Evolutionary conservation across 2,888 invertebrate genomes (phyloP).

Genomic region (Furcula furcula): DNA sequence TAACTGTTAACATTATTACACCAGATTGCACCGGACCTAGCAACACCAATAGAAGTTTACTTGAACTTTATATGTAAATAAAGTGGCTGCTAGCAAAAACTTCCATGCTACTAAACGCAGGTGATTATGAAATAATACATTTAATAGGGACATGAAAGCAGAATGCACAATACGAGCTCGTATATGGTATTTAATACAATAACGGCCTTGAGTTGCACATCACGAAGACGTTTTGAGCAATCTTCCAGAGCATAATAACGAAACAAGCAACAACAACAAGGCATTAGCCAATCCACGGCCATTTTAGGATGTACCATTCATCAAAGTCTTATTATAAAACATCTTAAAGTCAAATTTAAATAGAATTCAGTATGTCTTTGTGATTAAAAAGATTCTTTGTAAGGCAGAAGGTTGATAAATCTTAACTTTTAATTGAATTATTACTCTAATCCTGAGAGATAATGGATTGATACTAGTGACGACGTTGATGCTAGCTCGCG

Average conservation of each 20-base stretch:
- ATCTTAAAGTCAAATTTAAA: constrained; percentile 41
- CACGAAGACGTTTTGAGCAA: constrained; percentile 47
- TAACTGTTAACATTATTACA: no score
- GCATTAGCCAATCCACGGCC: constrained; percentile 41
- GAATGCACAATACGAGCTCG: constrained; percentile 31
- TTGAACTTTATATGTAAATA: no score
- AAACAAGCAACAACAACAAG: constrained; percentile 36
- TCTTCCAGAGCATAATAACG: constrained; percentile 36
- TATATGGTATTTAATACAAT: constrained; percentile 60
- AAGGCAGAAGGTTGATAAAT: constrained; percentile 21
- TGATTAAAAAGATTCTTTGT: constrained; percentile 18
- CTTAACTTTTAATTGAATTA: constrained; percentile 14
- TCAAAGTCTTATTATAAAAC: constrained; percentile 45
- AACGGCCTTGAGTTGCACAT: constrained; percentile 50
- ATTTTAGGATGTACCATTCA: constrained; percentile 40
- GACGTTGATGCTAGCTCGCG: no score
- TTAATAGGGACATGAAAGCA: constrained; percentile 47
- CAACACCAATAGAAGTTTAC: no score
- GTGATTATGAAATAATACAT: constrained; percentile 16
- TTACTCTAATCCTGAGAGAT: constrained; percentile 2
- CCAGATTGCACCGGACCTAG: no score
- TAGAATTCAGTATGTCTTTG: constrained; percentile 27
- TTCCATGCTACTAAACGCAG: no score
- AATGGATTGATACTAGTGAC: background rate
- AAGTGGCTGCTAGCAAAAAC: no score